Conservation (phyloP, 1,140 invertebrate species). For the Piezodorus guildinii region DNA sequence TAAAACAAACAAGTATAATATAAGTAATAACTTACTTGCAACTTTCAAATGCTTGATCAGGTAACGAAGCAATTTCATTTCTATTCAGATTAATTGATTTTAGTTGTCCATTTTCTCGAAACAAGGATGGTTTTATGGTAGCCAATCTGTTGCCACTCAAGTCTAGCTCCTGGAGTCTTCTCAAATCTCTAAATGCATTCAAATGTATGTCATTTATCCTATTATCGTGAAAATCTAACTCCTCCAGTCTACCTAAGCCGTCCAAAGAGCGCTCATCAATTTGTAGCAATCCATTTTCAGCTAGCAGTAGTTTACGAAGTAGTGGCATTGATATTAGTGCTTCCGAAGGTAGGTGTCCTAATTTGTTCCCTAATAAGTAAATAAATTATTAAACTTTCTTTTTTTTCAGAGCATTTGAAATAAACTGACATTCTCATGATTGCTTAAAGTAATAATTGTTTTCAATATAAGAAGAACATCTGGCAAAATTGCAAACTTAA, state of each 20-base stretch:
- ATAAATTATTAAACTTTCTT: neutral
- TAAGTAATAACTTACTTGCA: neutral
- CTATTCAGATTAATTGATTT: conserved; percentile 59
- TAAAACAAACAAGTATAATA: neutral
- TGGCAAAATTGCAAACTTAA: no score
- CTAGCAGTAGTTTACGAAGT: conserved; percentile 58
- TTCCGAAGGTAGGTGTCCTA: conserved; percentile 54
- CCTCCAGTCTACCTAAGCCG: conserved; percentile 56
- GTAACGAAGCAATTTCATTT: conserved; percentile 60
- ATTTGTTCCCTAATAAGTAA: conserved; percentile 44
- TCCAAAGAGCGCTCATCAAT: conserved; percentile 51
- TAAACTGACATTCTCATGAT: no score
- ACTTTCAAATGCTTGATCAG: conserved; percentile 47
- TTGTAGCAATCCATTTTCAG: conserved; percentile 59
- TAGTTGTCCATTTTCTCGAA: conserved; percentile 50
- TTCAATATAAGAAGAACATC: no score
- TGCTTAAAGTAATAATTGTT: no score
- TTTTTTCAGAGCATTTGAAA: no score
- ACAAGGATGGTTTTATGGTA: conserved; percentile 49
- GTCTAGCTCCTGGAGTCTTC: conserved; percentile 48
- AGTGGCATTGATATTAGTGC: conserved; percentile 52
- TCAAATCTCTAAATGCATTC: conserved; percentile 50
- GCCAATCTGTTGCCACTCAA: conserved; percentile 65
- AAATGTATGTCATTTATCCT: conserved; percentile 52
- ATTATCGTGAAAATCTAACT: conserved; percentile 66